phyloP scores from a whole-genome alignment of 2,113 vertebrate species.

The Cinclus cinclus region DNA sequence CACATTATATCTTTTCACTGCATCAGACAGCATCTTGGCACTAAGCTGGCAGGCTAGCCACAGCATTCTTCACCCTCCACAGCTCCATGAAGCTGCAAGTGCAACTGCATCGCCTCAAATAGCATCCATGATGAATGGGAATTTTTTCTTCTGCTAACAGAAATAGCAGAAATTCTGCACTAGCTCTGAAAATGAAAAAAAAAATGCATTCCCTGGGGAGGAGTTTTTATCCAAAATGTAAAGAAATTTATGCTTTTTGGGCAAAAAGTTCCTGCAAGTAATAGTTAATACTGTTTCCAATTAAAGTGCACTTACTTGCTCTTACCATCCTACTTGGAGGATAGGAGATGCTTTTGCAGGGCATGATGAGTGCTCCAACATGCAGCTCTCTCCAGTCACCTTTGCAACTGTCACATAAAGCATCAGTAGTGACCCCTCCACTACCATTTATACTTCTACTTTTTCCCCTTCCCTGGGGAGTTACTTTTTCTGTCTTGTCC shows the following conservation, averaged over 20 bases:
- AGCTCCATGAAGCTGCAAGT: background rate
- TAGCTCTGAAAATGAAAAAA: background rate
- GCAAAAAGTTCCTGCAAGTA: background rate
- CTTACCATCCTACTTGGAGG: background rate
- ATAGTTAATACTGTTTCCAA: background rate
- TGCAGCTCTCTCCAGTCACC: background rate
- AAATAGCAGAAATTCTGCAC: background rate
- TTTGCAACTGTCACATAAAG: background rate
- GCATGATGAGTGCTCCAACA: background rate
- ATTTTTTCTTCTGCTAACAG: background rate
- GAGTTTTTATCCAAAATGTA: background rate
- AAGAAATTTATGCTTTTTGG: background rate
- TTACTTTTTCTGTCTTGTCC: background rate
- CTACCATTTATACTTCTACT: background rate
- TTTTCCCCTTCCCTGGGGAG: background rate
- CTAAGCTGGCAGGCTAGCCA: background rate
- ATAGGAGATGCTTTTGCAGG: background rate
- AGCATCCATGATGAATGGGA: background rate
- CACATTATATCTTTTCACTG: background rate
- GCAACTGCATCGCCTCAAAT: background rate
- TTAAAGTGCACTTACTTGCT: background rate
- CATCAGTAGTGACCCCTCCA: background rate
- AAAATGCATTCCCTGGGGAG: background rate
- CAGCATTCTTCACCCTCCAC: background rate
- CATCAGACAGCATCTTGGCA: background rate